Base-by-base conservation (phyloP, 2,888 invertebrate genomes). In the Bruchidius siliquastri region DNA sequence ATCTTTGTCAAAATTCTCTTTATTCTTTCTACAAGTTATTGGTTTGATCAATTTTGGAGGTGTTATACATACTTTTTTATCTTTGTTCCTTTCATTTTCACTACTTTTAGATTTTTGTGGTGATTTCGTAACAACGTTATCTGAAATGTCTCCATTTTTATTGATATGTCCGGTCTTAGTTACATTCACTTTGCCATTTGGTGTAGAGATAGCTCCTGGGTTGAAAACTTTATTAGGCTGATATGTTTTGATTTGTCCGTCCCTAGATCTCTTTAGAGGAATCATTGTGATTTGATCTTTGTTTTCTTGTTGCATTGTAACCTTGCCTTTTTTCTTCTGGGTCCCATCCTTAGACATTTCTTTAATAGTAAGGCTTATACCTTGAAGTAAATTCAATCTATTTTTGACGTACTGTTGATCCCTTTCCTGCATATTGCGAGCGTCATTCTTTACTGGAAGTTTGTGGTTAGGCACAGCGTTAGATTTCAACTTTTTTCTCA, bases 391-490 rank as follows among this genome's bases (percentile, higher is more conserved):
- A 49, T 68, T 68, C 22, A 22, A 22, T n/a, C 68, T 6, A 21
- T 68, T n/a, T 18, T 10, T 20, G 18, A 21, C 20, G 21, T 21
- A 68, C 68, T 67, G 68, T 21, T 21, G 22, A 68, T 68, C 68
- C 2, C 20, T 68, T 2, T 75, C 72, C 68, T 76, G 72, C 67
- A 73, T 74, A 0, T 21, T 21, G 32, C 74, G 74, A 21, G 21
- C 26, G 4, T 70, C 26, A 4, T 70, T 69, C 32, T 75, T 76
- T 20, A 20, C 75, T 72, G 75, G 80, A 73, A 85, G 76, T 74
- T 83, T 82, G 74, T 71, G 72, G 75, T 85, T 83, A 6, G 89
- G 89, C 68, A 88, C 85, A 2, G 88, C 88, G 74, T 87, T 88
- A 72, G 85, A 81, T 77, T 87, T 86, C 77, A 89, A 81, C 74